Conservation (phyloP, 2,797 vertebrate genomes). For the Spondyliosoma cantharus region DNA sequence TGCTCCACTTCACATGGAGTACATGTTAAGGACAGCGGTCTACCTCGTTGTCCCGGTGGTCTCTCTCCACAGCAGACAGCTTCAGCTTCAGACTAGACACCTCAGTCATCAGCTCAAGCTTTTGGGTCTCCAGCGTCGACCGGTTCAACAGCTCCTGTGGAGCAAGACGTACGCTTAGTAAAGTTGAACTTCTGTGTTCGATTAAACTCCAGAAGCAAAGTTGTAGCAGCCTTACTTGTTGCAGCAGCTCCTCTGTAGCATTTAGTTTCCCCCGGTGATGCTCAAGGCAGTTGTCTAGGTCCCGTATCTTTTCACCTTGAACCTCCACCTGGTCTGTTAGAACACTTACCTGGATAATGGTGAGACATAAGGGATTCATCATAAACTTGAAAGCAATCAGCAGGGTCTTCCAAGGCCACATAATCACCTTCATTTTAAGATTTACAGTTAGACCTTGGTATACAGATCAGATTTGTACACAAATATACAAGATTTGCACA, state of each 20-base stretch:
- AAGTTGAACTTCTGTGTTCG: neutral
- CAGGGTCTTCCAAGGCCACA: neutral
- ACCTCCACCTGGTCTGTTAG: constrained; percentile 98
- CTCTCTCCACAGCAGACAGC: constrained; percentile 89
- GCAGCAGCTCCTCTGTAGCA: constrained; percentile 94
- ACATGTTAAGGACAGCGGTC: neutral
- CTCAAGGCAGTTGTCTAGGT: constrained; percentile 94
- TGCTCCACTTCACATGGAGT: neutral
- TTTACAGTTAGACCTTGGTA: neutral
- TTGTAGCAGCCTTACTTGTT: constrained; percentile 85
- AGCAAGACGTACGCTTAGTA: neutral
- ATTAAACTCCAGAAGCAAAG: neutral
- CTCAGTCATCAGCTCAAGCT: constrained; percentile 95
- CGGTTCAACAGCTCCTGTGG: constrained; percentile 92
- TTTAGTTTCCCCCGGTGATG: constrained; percentile 94
- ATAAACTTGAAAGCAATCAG: neutral
- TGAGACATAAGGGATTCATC: neutral
- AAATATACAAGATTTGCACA: neutral
- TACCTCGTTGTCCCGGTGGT: constrained; percentile 91
- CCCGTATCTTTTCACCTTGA: constrained; percentile 97
- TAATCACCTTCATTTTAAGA: neutral
- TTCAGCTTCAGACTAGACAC: constrained; percentile 95
- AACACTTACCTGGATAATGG: constrained; percentile 90
- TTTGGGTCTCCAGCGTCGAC: constrained; percentile 93
- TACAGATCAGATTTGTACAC: too few species aligned